Evolutionary conservation across 2,888 invertebrate species (phyloP), one percentile per base, ranked within the genome.

Genomic region (Oscheius sp.): DNA sequence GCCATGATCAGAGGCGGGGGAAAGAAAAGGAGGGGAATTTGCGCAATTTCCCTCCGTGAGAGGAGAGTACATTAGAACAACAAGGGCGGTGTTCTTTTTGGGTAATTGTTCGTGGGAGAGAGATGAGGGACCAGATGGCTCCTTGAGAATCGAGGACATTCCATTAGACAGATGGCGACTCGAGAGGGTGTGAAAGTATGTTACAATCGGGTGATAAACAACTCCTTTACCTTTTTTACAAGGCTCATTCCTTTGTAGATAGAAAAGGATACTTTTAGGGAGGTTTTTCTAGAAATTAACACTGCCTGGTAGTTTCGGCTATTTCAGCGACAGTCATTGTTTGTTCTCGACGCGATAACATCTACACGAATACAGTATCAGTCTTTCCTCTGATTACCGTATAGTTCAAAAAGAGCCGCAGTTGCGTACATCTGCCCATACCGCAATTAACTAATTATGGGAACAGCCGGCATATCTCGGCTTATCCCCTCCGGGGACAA

Each of bases 401-500:
- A n/a, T n/a, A 44, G 59, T 44, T 59, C 59, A 59, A 54, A 59
- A 41, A 44, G 28, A 22, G 41, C 59, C 59, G 59, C 59, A 44
- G 44, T 59, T 59, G 59, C 59, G 41, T 59, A 59, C 59, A 59
- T 59, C 59, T 59, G 59, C 44, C 41, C 20, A 38, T 57, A 41
- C 59, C 41, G 59, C 59, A 59, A 54, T 54, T 54, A 54, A 30
- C 59, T 59, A 59, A 59, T 59, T 59, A 59, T 59, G 59, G 59
- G 59, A 59, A 28, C 59, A 44, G 59, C 56, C 36, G 50, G 14
- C 41, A 30, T 28, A 20, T n/a, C n/a, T n/a, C n/a, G 33, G 33
- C 33, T 54, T 54, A 54, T 33, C 54, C 33, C 17, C 8, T 17
- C 20, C 20, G 54, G 20, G 54, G 54, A 54, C 54, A 54, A 32